Conservation (phyloP, 2,888 invertebrate species). For the Tetragonula carbonaria region DNA sequence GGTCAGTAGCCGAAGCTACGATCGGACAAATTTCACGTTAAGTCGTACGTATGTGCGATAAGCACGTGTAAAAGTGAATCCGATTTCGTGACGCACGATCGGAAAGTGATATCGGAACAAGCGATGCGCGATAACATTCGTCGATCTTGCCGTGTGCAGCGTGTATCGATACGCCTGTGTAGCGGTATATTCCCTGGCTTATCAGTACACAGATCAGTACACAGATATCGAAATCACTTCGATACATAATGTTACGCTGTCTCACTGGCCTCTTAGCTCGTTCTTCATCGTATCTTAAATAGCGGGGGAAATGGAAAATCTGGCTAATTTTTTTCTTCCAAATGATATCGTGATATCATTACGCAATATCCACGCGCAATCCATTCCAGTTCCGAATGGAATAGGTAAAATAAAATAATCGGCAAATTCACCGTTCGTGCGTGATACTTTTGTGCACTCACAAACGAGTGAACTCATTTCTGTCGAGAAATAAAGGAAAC, state of each 20-base stretch:
- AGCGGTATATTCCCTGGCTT: not conserved
- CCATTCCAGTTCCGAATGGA: too few species aligned
- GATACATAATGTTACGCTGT: not conserved
- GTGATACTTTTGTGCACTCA: too few species aligned
- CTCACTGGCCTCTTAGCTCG: not conserved
- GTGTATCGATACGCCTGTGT: too few species aligned
- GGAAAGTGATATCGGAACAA: too few species aligned
- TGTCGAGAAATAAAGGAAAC: too few species aligned
- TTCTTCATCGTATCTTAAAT: not conserved
- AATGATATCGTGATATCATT: not conserved
- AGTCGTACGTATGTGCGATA: not conserved
- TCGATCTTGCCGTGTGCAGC: too few species aligned
- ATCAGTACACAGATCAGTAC: not conserved
- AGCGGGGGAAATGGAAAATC: not conserved
- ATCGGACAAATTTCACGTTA: not conserved
- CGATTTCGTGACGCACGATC: too few species aligned
- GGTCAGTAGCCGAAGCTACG: not conserved
- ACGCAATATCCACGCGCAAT: too few species aligned
- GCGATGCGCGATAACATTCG: not conserved
- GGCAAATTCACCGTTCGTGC: too few species aligned
- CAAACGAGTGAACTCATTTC: too few species aligned
- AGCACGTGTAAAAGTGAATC: not conserved
- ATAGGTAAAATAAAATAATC: too few species aligned
- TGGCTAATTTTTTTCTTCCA: too few species aligned
- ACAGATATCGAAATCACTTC: not conserved